Evolutionary conservation across 2,113 vertebrate species (phyloP), one percentile per base, ranked within the genome.

Genomic region (Tretioscincus oriximinensis): DNA sequence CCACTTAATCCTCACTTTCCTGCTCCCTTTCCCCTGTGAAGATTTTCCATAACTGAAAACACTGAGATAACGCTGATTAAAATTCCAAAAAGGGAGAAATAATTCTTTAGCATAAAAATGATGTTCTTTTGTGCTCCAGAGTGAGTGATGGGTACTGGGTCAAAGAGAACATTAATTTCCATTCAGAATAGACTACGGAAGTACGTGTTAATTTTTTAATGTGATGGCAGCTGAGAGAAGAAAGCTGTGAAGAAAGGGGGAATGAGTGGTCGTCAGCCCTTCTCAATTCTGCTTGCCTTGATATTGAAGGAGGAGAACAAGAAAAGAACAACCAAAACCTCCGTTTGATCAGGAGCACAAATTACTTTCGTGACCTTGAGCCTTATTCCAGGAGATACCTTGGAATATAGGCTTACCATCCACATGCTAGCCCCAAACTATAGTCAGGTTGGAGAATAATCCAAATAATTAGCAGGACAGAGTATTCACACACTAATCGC

Each of bases 91-190:
- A 84, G 51, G 79, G 86, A 77, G 63, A 87, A 86, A 82, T 82
- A 85, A 76, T 90, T 85, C 84, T 77, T 26, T 54, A 75, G 41
- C 81, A 73, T 77, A 51, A 64, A 41, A 83, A 78, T 26, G 81
- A 69, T n/a, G 80, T 58, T 88, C 71, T 71, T 75, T 78, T 85
- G 69, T 88, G 65, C 24, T 47, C 63, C 83, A 64, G 77, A 58
- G 77, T 88, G 86, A 91, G 51, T 84, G 82, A 91, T 85, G 89
- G 83, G 81, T 83, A 81, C 24, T 88, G 83, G 85, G 84, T 88
- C 89, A 85, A 84, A 88, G 85, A 83, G 82, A 85, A 88, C 85
- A 88, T 91, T 90, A 91, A 93, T 93, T 93, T 92, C 84, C 89
- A 91, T 92, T 91, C 83, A 81, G 76, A 88, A 85, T 73, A 83